phyloP scores from a whole-genome alignment of 1,140 invertebrate genomes.

The Zaprionus lachaisei region DNA sequence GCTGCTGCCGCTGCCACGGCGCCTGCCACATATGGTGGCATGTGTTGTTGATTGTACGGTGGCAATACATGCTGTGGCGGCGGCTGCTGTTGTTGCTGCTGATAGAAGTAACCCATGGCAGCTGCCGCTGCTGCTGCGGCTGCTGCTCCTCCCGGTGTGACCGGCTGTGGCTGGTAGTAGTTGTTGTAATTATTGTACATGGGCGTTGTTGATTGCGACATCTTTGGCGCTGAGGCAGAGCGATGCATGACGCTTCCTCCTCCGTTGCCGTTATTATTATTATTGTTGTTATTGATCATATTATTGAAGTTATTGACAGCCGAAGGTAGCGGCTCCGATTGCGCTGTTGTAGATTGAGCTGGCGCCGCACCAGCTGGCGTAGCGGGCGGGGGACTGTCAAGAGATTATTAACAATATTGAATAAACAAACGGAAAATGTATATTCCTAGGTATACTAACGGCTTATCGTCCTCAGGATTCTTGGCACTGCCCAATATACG shows the following conservation, averaged over 20 bases:
- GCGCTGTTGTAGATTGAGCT: slow-evolving; percentile 16
- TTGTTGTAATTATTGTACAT: slow-evolving; percentile 71
- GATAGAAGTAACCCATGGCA: slow-evolving; percentile 62
- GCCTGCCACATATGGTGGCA: slow-evolving; percentile 54
- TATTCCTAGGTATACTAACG: slow-evolving; percentile 84
- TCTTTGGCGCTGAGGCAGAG: slow-evolving; percentile 69
- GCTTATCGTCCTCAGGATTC: slow-evolving; percentile 90
- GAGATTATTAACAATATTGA: neutral
- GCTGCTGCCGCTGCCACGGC: slow-evolving; percentile 17
- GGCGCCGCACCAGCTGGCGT: slow-evolving; percentile 34
- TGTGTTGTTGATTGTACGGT: slow-evolving; percentile 60
- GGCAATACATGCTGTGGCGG: slow-evolving; percentile 24
- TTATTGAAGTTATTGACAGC: slow-evolving; percentile 43
- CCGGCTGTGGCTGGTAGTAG: slow-evolving; percentile 58
- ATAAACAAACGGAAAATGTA: neutral
- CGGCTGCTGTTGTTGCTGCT: slow-evolving; percentile 37
- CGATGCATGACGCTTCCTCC: slow-evolving; percentile 54
- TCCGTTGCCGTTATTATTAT: slow-evolving; percentile 36
- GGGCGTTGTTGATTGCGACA: slow-evolving; percentile 56
- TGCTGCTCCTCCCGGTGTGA: slow-evolving; percentile 7
- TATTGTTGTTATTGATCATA: slow-evolving; percentile 59
- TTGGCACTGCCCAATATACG: slow-evolving; percentile 92
- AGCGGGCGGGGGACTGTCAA: slow-evolving; percentile 41
- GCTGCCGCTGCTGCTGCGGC: slow-evolving; percentile 33
- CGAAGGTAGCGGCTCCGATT: slow-evolving; percentile 23